phyloP scores from a whole-genome alignment of 1,140 invertebrate genomes.

The Drosophila kikkawai region DNA sequence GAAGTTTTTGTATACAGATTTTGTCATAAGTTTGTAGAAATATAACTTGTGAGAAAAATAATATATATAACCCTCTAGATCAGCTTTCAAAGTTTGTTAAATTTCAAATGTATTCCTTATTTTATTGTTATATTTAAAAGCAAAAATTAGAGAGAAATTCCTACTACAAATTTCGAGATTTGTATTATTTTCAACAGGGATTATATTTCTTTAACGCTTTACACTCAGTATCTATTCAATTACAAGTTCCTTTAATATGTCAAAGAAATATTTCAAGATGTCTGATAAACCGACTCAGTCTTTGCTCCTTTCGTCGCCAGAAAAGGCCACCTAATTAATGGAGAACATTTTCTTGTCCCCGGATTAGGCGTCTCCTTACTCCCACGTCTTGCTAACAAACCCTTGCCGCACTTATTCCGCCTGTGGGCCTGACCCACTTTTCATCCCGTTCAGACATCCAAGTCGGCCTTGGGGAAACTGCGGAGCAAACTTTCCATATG shows the following conservation, averaged over 20 bases:
- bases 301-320: neutral
- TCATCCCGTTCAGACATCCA: conserved; percentile 10
- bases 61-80: neutral
- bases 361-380: conserved; percentile 9
- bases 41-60: neutral
- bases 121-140: neutral
- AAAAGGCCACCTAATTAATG: conserved; percentile 23
- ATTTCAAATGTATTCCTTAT: neutral
- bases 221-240: neutral
- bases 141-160: neutral
- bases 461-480: conserved; percentile 41
- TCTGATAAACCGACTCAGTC: neutral
- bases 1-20: neutral
- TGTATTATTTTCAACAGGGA: neutral
- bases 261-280: neutral
- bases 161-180: neutral
- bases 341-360: conserved; percentile 12
- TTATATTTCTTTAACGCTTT: neutral
- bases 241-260: neutral
- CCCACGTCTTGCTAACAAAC: neutral
- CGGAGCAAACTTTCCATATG: conserved; percentile 45
- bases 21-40: too few relatives aligned
- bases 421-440: conserved; percentile 29
- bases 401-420: conserved; percentile 18
- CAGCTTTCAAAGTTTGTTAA: neutral